These are phyloP conservation scores for Pterocles burchelli DNA, from an alignment of 2,113 vertebrate species.

Conservation along the genomic window DNA sequence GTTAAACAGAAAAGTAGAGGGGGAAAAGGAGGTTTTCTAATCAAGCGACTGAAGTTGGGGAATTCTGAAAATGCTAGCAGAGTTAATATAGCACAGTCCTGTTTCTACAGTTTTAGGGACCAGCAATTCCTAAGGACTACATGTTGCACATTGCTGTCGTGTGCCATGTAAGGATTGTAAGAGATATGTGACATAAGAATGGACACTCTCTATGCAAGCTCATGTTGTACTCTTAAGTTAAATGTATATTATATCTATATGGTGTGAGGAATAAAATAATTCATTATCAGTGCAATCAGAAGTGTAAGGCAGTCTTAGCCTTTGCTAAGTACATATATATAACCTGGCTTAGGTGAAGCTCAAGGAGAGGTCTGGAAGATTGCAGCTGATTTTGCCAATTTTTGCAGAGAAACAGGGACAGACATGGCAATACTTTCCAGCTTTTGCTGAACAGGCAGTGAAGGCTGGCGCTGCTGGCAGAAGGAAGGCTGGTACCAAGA, in stretches of 20 bases:
- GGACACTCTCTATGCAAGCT: neutral
- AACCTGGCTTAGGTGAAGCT: neutral
- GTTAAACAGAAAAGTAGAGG: neutral
- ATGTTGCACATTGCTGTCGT: neutral
- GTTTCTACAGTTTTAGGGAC: neutral
- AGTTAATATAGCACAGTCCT: neutral
- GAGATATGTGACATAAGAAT: neutral
- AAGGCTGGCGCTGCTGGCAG: neutral
- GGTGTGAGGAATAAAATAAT: neutral
- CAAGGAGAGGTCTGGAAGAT: neutral
- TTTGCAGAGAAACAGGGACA: neutral
- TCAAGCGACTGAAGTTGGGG: neutral
- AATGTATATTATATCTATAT: accelerated
- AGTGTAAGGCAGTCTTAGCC: neutral
- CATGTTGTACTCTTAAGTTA: neutral
- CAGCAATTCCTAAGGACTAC: neutral
- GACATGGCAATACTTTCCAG: accelerated
- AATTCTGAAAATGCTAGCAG: neutral
- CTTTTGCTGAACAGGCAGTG: neutral
- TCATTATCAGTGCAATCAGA: neutral
- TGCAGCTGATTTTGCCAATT: neutral
- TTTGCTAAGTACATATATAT: neutral
- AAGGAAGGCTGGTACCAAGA: neutral
- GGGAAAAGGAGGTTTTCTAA: accelerated
- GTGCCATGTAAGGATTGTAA: neutral